Conservation (phyloP, 1,140 invertebrate species). For the Pygmarrhopalites habei region DNA sequence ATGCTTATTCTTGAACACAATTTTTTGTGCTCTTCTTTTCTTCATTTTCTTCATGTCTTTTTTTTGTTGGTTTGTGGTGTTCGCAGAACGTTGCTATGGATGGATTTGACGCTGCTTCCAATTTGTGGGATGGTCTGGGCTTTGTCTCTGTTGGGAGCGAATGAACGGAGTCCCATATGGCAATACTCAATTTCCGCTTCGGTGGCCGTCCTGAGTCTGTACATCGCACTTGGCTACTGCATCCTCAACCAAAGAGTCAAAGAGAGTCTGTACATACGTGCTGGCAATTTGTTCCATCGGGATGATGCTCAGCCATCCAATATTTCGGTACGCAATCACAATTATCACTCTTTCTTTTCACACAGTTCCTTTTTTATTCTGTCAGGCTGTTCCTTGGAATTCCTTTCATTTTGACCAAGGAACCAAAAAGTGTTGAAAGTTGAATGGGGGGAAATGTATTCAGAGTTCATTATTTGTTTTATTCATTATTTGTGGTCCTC, state of each 20-base stretch:
- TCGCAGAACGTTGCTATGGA: conserved; percentile 69
- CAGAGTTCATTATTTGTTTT: conserved; percentile 39
- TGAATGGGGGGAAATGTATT: too few relatives aligned
- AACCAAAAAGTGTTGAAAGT: too few relatives aligned
- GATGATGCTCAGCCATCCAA: conserved; percentile 42
- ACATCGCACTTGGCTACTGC: conserved; percentile 74
- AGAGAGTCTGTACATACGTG: conserved; percentile 54
- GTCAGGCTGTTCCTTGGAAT: neutral
- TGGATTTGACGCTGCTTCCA: conserved; percentile 69
- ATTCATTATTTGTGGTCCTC: conserved; percentile 32
- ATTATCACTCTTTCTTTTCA: conserved; percentile 6
- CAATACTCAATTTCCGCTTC: conserved; percentile 65
- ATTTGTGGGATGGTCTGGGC: conserved; percentile 72
- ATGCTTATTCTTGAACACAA: too few relatives aligned
- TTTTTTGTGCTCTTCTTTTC: too few relatives aligned
- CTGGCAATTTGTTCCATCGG: conserved; percentile 45
- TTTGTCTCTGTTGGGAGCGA: conserved; percentile 68
- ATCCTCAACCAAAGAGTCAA: conserved; percentile 69
- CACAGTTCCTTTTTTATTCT: neutral
- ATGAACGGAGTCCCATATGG: conserved; percentile 62
- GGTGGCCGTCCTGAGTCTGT: conserved; percentile 63
- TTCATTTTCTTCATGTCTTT: too few relatives aligned
- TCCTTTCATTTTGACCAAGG: too few relatives aligned
- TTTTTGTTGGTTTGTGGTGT: too few relatives aligned
- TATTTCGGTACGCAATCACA: conserved; percentile 49